Percentiles rank a stretch among this genome's conserved stretches.
These are phyloP conservation scores for Bos indicus DNA, from an alignment of 2,113 vertebrate species.

Conservation along the genomic window DNA sequence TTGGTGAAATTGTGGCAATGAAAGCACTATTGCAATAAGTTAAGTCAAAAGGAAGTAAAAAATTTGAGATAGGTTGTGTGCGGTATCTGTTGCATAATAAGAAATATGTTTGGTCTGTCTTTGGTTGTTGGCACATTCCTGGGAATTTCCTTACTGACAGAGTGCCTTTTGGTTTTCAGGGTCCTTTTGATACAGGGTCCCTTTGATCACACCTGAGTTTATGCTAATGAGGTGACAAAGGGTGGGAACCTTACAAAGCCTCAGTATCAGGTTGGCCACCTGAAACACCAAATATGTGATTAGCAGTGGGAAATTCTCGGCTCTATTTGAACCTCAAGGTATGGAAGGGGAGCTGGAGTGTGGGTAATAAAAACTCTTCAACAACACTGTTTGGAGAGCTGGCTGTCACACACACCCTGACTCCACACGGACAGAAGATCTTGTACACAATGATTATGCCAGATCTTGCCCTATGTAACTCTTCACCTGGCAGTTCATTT, in stretches of 20 bases:
- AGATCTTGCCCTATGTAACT: background rate
- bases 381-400: background rate
- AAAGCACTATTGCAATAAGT: background rate
- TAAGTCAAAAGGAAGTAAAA: background rate
- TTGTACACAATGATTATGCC: background rate
- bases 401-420: background rate
- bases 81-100: background rate
- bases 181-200: background rate
- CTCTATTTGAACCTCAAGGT: too few relatives aligned
- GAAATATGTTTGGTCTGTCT: background rate
- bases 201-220: background rate
- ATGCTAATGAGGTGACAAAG: background rate
- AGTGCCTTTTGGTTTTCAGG: background rate
- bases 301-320: background rate
- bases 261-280: background rate
- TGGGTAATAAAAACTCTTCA: background rate
- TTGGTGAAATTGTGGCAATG: background rate
- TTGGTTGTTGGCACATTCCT: background rate
- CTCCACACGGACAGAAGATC: background rate
- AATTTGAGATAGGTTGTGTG: background rate
- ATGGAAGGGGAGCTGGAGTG: background rate
- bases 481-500: background rate
- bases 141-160: background rate
- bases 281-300: background rate
- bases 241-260: too few relatives aligned